Evolutionary conservation across 2,797 vertebrate genomes (phyloP).

Genomic region (Megalops cyprinoides): DNA sequence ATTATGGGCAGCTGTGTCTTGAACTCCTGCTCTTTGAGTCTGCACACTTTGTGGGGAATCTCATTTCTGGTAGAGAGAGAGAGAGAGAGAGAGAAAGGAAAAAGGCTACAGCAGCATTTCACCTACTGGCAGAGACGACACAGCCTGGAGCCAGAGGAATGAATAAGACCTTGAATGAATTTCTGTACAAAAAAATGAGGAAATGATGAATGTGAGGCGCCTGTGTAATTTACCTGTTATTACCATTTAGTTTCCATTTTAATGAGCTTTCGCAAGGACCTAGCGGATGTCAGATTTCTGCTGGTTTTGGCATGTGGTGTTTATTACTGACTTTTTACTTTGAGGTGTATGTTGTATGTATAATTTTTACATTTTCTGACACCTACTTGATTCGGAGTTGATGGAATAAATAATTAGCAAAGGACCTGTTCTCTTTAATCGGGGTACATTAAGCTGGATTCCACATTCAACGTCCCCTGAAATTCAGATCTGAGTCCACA

Average conservation of each 20-base stretch:
- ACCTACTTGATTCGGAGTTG: no score
- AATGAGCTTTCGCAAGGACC: constrained; percentile 63
- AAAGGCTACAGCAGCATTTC: constrained; percentile 34
- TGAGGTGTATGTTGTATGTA: neutral
- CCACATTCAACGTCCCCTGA: no score
- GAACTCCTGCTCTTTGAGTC: constrained; percentile 34
- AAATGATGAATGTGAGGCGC: constrained; percentile 62
- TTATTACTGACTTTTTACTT: constrained; percentile 39
- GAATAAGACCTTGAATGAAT: constrained; percentile 53
- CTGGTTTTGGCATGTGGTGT: constrained; percentile 41
- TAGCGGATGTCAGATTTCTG: constrained; percentile 45
- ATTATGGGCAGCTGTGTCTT: constrained; percentile 43
- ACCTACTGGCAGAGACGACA: constrained; percentile 47
- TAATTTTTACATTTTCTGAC: no score
- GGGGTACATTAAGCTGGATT: no score
- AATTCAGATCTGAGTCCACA: no score
- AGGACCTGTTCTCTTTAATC: no score
- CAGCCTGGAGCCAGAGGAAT: constrained; percentile 55
- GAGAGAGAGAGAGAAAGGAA: constrained; percentile 35
- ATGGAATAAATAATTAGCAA: no score
- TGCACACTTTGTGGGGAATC: constrained; percentile 26
- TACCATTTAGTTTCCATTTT: constrained; percentile 55
- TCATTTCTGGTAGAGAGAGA: constrained; percentile 22
- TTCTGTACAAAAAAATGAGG: constrained; percentile 46
- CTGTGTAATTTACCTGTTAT: constrained; percentile 62